These are phyloP conservation scores for Tadarida brasiliensis DNA, from an alignment of 2,797 vertebrate species.

Conservation along the genomic window DNA sequence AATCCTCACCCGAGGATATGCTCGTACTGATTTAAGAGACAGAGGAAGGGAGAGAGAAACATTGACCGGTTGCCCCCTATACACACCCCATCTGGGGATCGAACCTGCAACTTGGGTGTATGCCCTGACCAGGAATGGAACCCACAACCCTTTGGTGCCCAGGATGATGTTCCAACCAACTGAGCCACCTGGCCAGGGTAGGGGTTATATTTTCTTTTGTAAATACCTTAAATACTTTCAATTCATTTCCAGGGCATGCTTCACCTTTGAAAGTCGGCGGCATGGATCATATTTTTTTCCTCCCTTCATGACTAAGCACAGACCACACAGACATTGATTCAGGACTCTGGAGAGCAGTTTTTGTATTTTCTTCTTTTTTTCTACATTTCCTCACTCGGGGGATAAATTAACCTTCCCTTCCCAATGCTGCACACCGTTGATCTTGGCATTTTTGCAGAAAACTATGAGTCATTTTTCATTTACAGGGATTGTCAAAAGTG, in stretches of 20 bases:
- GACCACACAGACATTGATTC: not conserved
- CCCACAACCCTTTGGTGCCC: too few relatives aligned
- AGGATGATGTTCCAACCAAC: too few relatives aligned
- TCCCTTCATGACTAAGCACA: not conserved
- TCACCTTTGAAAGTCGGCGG: conserved; percentile 1
- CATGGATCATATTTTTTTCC: not conserved
- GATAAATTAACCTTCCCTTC: conserved; percentile 73
- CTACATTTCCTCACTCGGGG: conserved; percentile 60
- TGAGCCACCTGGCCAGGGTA: not conserved
- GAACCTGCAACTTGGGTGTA: too few relatives aligned
- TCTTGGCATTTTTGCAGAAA: conserved; percentile 70
- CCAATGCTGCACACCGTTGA: conserved; percentile 48
- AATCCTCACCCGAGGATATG: too few relatives aligned
- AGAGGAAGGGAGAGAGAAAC: too few relatives aligned
- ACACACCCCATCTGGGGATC: too few relatives aligned
- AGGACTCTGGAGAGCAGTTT: not conserved
- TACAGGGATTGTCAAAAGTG: conserved; percentile 72
- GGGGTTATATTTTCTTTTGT: not conserved
- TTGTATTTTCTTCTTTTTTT: not conserved
- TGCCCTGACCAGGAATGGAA: too few relatives aligned
- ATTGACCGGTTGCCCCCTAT: too few relatives aligned
- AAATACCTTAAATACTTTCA: conserved; percentile 11
- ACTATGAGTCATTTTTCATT: conserved; percentile 81
- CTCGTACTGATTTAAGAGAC: too few relatives aligned
- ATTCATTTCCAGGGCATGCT: not conserved